These are phyloP conservation scores for Stomatorhinus ivindoensis DNA, from an alignment of 2,113 vertebrate genomes.

Conservation along the genomic window DNA sequence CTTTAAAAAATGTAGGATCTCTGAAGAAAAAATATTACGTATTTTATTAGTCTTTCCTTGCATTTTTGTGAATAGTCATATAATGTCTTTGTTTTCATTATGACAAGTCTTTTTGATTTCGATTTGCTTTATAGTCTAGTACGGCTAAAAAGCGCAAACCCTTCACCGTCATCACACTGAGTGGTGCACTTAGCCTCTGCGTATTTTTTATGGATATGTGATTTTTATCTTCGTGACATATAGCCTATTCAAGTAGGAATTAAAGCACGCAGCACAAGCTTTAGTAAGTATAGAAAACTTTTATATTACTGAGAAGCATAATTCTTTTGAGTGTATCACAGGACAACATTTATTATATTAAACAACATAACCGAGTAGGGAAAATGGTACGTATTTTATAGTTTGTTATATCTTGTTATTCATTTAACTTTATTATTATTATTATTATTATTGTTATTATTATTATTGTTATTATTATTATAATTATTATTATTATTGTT, in stretches of 20 bases:
- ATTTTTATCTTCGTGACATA: slow-evolving; percentile 57
- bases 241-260: slow-evolving; percentile 37
- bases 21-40: background rate
- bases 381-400: background rate
- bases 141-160: slow-evolving; percentile 1
- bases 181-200: slow-evolving; percentile 35
- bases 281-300: background rate
- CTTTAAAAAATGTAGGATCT: background rate
- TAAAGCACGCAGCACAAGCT: slow-evolving; percentile 36
- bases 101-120: background rate
- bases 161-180: slow-evolving; percentile 50
- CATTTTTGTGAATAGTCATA: background rate
- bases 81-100: background rate
- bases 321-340: background rate
- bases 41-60: background rate
- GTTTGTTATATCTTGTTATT: background rate
- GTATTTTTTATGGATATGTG: slow-evolving; percentile 59
- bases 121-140: slow-evolving; percentile 13
- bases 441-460: background rate
- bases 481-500: background rate
- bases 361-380: background rate
- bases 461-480: background rate
- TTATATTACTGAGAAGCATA: background rate
- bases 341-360: background rate
- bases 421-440: background rate